Percentiles rank a stretch among this genome's conserved stretches.
These are phyloP conservation scores for Agapetus fuscipes DNA, from an alignment of 2,888 invertebrate species.

Conservation along the genomic window DNA sequence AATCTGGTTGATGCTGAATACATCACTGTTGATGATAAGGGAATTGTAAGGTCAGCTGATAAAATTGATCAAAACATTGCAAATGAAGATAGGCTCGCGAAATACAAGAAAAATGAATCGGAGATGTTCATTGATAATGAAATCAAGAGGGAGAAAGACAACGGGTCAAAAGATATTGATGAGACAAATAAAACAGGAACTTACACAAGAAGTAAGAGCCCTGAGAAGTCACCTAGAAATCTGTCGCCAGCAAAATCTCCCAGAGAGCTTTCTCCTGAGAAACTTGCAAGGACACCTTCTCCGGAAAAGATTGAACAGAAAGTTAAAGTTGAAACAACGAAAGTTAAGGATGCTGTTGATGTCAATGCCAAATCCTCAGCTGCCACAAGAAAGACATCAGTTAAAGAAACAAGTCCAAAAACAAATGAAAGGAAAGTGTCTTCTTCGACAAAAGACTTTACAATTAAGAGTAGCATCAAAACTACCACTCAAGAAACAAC, in stretches of 20 bases:
- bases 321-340: not conserved
- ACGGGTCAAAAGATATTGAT: not conserved
- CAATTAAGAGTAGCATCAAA: conserved; percentile 21
- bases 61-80: conserved; percentile 1
- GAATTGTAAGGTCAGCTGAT: conserved; percentile 8
- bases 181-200: not conserved
- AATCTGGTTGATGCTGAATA: conserved; percentile 20
- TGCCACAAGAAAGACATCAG: conserved; percentile 27
- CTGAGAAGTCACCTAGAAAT: conserved; percentile 4
- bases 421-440: too few species aligned
- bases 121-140: conserved; percentile 13
- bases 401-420: conserved; percentile 22
- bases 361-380: conserved; percentile 1
- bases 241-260: conserved; percentile 7
- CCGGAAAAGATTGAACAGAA: conserved; percentile 6
- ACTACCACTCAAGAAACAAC: too few species aligned
- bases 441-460: too few species aligned
- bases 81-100: conserved; percentile 1
- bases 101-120: conserved; percentile 7
- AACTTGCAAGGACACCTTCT: conserved; percentile 4
- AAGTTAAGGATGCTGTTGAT: conserved; percentile 1
- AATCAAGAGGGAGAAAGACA: conserved; percentile 8
- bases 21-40: conserved; percentile 13
- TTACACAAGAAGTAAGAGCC: not conserved
- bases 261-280: conserved; percentile 2